Evolutionary conservation across 2,113 vertebrate genomes (phyloP), one percentile per base, ranked within the genome.

Genomic region (Lichenostomus cassidix): DNA sequence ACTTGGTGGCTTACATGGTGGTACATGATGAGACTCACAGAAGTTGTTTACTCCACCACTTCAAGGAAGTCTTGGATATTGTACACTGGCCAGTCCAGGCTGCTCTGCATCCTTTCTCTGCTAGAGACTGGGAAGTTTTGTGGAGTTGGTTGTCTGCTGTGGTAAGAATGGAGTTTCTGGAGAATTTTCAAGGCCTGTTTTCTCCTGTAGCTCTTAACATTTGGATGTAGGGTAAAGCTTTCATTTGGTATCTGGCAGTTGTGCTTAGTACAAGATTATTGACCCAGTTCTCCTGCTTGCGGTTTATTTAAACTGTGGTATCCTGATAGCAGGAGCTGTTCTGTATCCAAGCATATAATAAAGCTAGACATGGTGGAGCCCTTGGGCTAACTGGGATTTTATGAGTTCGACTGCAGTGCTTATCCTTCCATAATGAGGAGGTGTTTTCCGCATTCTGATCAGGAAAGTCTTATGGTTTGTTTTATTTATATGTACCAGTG

Each of bases 121-220:
- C 24, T 58, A 62, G 46, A 74, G 42, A 67, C 0, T 23, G 21
- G 28, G 10, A 44, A 68, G 53, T 79, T 90, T 42, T 69, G 22
- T 86, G 77, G 64, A 86, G 23, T 55, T 69, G 39, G 19, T 67
- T 81, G 31, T 58, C 47, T 86, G 50, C 56, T 70, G 46, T 77
- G 75, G 58, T 92, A 73, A 86, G 52, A 92, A 39, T 53, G 33
- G 31, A 62, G 53, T 87, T 94, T 79, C 91, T 95, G 68, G 73
- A 84, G 35, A 60, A 37, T 91, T 84, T 91, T 93, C 39, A 59
- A 44, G 52, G 63, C 35, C 23, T 50, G 18, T 50, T 60, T 29
- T 63, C 56, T 86, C 46, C 13, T 2, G 3, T 77, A 56, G 12
- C 46, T 86, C 53, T 35, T 62, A 59, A 52, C 13, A 3, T 25